Conservation (phyloP, 2,888 invertebrate species). For the Malachius bipustulatus region DNA sequence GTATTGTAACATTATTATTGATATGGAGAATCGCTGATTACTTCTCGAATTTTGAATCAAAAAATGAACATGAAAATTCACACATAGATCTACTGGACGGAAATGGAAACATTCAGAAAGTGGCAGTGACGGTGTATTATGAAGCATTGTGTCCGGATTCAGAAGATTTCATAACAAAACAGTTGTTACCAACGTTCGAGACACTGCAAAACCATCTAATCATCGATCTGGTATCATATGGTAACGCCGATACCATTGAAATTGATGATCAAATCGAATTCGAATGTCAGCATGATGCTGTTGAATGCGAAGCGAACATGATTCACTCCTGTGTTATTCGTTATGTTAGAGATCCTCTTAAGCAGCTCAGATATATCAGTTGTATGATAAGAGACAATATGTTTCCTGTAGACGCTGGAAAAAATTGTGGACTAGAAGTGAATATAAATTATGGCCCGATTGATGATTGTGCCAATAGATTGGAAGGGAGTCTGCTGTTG, state of each 20-base stretch:
- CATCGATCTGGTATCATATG: conserved; percentile 68
- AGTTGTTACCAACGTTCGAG: conserved; percentile 57
- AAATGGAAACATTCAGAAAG: no score
- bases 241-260: conserved; percentile 58
- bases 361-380: conserved; percentile 53
- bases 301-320: conserved; percentile 72
- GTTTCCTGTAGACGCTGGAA: conserved; percentile 55
- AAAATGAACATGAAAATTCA: no score
- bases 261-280: conserved; percentile 46
- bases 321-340: conserved; percentile 70
- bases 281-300: conserved; percentile 60
- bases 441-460: conserved; percentile 53
- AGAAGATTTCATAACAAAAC: conserved; percentile 64
- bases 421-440: conserved; percentile 56
- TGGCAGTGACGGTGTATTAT: conserved; percentile 62
- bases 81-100: no score
- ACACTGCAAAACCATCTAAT: conserved; percentile 52
- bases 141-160: conserved; percentile 82
- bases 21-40: no score
- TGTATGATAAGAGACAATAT: conserved; percentile 76
- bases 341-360: conserved; percentile 45
- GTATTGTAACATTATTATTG: no score
- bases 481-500: conserved; percentile 54
- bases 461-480: conserved; percentile 49
- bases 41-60: no score